Evolutionary conservation across 2,888 invertebrate genomes (phyloP).

Genomic region (Girardia tigrina): DNA sequence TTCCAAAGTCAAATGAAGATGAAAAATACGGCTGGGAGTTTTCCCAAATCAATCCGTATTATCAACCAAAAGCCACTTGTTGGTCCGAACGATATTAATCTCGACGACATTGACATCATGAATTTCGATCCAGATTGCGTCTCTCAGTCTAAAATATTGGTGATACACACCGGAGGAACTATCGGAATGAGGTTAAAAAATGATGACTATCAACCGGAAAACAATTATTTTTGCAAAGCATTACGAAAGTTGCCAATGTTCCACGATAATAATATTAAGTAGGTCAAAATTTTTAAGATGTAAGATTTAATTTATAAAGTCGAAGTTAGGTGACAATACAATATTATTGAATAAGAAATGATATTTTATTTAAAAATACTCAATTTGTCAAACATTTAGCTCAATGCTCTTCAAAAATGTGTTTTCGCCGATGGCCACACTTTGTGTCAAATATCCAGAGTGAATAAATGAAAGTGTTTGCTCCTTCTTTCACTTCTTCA

Average conservation of each 20-base stretch:
- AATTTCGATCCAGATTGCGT: not conserved
- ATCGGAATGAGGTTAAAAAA: slow-evolving; percentile 57
- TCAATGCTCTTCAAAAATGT: too few species aligned
- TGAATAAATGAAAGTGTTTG: too few species aligned
- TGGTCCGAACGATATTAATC: not conserved
- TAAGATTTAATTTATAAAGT: too few species aligned
- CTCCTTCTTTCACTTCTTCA: too few species aligned
- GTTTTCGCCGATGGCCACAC: too few species aligned
- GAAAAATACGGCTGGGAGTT: not conserved
- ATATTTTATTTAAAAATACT: too few species aligned
- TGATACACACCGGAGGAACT: slow-evolving; percentile 85
- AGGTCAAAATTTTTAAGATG: too few species aligned
- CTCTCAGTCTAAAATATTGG: slow-evolving; percentile 56
- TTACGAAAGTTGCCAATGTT: not conserved
- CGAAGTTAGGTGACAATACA: too few species aligned
- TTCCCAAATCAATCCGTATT: not conserved
- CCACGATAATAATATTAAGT: not conserved
- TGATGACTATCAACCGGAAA: slow-evolving; percentile 1
- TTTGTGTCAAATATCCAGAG: too few species aligned
- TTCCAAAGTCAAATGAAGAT: not conserved
- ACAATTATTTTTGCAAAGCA: slow-evolving; percentile 24
- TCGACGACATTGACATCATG: not conserved
- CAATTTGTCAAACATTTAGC: too few species aligned
- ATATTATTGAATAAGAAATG: too few species aligned
- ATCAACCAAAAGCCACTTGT: not conserved